These are phyloP conservation scores for Piaya cayana DNA, from an alignment of 2,113 vertebrate species.

Conservation along the genomic window DNA sequence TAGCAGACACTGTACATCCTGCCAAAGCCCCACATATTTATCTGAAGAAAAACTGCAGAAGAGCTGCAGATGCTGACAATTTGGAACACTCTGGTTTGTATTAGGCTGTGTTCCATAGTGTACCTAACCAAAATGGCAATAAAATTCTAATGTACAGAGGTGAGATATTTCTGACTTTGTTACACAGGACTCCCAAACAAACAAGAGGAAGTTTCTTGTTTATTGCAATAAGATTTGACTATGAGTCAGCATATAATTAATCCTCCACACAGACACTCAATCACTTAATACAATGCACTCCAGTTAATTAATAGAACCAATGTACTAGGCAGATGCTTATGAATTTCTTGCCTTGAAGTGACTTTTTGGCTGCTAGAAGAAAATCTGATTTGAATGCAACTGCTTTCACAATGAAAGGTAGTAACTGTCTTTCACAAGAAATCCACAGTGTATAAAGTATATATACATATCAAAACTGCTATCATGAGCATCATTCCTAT, in stretches of 20 bases:
- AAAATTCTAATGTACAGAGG: not conserved
- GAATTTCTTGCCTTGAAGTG: not conserved
- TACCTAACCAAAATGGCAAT: not conserved
- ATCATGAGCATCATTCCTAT: not conserved
- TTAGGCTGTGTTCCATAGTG: rapidly evolving
- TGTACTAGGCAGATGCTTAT: not conserved
- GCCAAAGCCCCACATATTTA: not conserved
- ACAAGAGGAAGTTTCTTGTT: not conserved
- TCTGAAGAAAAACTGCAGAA: not conserved
- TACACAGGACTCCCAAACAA: not conserved
- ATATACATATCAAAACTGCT: not conserved
- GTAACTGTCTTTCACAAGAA: not conserved
- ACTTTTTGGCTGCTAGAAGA: not conserved
- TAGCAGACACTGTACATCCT: not conserved
- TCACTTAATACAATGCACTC: not conserved
- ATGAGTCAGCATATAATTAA: not conserved
- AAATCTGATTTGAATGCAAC: not conserved
- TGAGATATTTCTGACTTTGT: not conserved
- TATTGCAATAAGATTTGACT: not conserved
- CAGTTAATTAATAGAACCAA: not conserved
- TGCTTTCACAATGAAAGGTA: not conserved
- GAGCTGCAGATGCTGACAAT: not conserved
- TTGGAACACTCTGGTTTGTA: not conserved
- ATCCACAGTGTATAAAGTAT: not conserved
- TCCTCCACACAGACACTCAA: not conserved